A percentile compares a stretch with the other conserved stretches of the same genome.
Evolutionary conservation across 2,888 invertebrate species (phyloP).

Genomic region (Brachypterus glaber): DNA sequence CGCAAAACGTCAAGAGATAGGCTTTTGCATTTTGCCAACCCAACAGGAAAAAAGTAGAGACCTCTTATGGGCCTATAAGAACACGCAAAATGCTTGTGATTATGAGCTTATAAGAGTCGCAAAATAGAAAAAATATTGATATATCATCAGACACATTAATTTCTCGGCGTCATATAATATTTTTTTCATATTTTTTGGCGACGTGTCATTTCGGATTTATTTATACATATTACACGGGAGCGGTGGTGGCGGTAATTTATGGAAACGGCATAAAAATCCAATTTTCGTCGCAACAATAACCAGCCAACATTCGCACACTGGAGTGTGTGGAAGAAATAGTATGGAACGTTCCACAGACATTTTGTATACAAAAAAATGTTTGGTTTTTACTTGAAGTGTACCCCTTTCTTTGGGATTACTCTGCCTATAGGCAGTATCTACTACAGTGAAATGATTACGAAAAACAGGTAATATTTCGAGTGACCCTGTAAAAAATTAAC

Average conservation of each 20-base stretch:
- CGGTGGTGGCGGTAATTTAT: slow-evolving; percentile 32
- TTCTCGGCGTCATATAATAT: slow-evolving; percentile 22
- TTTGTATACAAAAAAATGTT: no score
- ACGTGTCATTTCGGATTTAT: slow-evolving; percentile 31
- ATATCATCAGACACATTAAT: slow-evolving; percentile 28
- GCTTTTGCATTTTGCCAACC: no score
- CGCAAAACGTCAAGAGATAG: no score
- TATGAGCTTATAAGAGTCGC: no score
- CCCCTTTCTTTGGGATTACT: no score
- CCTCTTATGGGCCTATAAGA: no score
- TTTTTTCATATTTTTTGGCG: slow-evolving; percentile 27
- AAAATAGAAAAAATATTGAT: slow-evolving; percentile 27
- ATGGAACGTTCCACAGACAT: no score
- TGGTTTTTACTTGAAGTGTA: slow-evolving; percentile 18
- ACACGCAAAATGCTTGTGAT: no score
- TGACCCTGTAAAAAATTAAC: no score
- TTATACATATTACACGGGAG: slow-evolving; percentile 29
- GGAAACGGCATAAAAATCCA: slow-evolving; percentile 39
- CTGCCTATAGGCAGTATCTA: no score
- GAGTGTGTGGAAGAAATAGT: neutral
- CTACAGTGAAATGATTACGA: slow-evolving; percentile 17
- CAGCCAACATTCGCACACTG: slow-evolving; percentile 9
- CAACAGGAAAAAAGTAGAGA: no score
- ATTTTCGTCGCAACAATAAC: slow-evolving; percentile 36
- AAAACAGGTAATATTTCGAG: no score